phyloP scores from a whole-genome alignment of 2,888 invertebrate genomes.

The Caenorhabditis sp. region DNA sequence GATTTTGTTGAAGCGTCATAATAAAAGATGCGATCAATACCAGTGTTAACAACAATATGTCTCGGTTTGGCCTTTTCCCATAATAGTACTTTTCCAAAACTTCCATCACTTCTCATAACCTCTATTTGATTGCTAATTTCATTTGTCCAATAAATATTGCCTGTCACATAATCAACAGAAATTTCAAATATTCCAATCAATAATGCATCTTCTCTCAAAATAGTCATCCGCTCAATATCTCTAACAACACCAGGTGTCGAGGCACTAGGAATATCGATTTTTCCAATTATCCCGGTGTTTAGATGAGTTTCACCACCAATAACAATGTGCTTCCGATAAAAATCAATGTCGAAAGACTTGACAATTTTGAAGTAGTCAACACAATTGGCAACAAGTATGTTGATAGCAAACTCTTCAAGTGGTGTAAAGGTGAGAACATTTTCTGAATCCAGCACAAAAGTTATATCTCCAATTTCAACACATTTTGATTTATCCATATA shows the following conservation, averaged over 20 bases:
- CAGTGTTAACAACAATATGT: not conserved
- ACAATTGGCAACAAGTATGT: not conserved
- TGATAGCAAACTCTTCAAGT: not conserved
- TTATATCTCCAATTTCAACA: not conserved
- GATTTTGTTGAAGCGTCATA: not conserved
- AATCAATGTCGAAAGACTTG: not conserved
- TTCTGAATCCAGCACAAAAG: not conserved
- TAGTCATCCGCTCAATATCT: not conserved
- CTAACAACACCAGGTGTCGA: not conserved
- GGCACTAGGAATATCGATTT: not conserved
- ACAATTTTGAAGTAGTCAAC: not conserved
- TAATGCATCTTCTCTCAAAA: not conserved
- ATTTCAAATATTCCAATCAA: slow-evolving; percentile 1
- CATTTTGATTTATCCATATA: not conserved
- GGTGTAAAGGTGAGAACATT: not conserved
- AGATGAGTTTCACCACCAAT: not conserved
- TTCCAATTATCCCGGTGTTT: not conserved
- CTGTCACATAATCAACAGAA: slow-evolving; percentile 1
- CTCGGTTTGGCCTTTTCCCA: slow-evolving; percentile 7
- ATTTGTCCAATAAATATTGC: slow-evolving; percentile 17
- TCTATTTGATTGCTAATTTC: not conserved
- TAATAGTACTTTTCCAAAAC: slow-evolving; percentile 5
- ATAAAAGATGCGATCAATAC: not conserved
- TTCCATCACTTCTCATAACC: slow-evolving; percentile 6
- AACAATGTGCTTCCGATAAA: not conserved